Base-by-base conservation (phyloP, 2,113 vertebrate species). In the Arenaria interpres region DNA sequence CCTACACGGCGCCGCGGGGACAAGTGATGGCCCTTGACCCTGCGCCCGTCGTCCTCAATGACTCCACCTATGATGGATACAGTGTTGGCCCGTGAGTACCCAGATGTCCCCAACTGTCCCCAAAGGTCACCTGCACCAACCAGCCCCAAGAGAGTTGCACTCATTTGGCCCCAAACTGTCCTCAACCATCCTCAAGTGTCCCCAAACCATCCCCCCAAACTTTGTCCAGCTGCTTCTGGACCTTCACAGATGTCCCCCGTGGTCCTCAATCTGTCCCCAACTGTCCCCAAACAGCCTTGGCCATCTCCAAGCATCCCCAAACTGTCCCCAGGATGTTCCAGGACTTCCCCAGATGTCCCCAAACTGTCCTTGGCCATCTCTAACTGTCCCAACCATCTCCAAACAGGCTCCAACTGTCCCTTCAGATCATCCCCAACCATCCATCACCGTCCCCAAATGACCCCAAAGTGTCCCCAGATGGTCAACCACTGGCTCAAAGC, bases 21-120 rank as follows among this genome's bases (percentile, higher is more conserved):
- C 98, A 99, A 66, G 91, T 98, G 39, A 99, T 99, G 99, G 91
- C 98, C 64, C 91, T 99, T 6, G 96, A 98, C 14, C 97, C 98
- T 2, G 96, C 97, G 8, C 96, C 98, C 0, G 91, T 99, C 39
- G 96, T 98, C 97, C 98, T 99, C 57, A 99, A 99, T 0, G 99
- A 99, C 97, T 99, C 99, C 87, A 99, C 99, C 75, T 99, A 99
- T 1, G 99, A 99, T 7, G 99, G 99, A 10, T 98, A 98, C 96
- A 98, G 96, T 4, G 97, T 98, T 35, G 98, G 98, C 94, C 98
- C 98, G 99, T 99, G 97, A 98, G 96, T 73, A 24, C 56, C 68
- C 50, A 12, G 5, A 10, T 16, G 53, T 53, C 69, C 48, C 53
- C 43, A 39, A 4, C 11, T 45, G 50, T 53, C 33, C 82, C 48